Percentiles rank a stretch among this genome's conserved stretches.
Conservation (phyloP, 2,888 invertebrate genomes). For the Chymomyza procnemis region DNA sequence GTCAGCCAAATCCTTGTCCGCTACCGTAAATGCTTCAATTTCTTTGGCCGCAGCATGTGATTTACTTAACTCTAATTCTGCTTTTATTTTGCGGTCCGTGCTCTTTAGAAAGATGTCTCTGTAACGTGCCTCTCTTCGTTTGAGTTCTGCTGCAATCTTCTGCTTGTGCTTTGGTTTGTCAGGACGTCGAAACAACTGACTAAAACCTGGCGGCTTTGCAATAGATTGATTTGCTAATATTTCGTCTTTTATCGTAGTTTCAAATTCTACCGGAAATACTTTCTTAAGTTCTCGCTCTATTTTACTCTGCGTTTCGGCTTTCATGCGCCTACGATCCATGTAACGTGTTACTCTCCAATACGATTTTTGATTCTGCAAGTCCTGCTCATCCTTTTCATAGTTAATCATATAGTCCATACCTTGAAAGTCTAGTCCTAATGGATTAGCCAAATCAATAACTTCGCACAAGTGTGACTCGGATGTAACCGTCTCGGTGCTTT, state of each 20-base stretch:
- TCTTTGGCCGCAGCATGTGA: constrained; percentile 38
- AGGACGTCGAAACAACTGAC: constrained; percentile 61
- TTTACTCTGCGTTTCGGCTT: constrained; percentile 44
- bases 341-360: constrained; percentile 71
- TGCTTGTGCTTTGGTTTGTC: constrained; percentile 64
- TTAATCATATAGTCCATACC: constrained; percentile 76
- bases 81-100: constrained; percentile 37
- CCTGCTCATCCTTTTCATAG: constrained; percentile 74
- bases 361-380: constrained; percentile 68
- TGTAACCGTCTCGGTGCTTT: constrained; percentile 58
- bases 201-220: constrained; percentile 35
- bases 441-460: constrained; percentile 75
- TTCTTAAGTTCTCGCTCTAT: constrained; percentile 63
- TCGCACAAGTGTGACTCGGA: constrained; percentile 71
- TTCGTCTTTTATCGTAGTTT: constrained; percentile 41
- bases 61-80: constrained; percentile 18
- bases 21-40: constrained; percentile 45
- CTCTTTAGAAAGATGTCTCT: constrained; percentile 65
- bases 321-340: constrained; percentile 65
- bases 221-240: neutral
- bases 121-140: constrained; percentile 62
- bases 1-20: constrained; percentile 50
- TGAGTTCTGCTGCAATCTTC: constrained; percentile 54
- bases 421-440: constrained; percentile 74
- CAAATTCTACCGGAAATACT: constrained; percentile 57